Evolutionary conservation across 2,797 vertebrate genomes (phyloP).

Genomic region (Protosalanx chinensis): DNA sequence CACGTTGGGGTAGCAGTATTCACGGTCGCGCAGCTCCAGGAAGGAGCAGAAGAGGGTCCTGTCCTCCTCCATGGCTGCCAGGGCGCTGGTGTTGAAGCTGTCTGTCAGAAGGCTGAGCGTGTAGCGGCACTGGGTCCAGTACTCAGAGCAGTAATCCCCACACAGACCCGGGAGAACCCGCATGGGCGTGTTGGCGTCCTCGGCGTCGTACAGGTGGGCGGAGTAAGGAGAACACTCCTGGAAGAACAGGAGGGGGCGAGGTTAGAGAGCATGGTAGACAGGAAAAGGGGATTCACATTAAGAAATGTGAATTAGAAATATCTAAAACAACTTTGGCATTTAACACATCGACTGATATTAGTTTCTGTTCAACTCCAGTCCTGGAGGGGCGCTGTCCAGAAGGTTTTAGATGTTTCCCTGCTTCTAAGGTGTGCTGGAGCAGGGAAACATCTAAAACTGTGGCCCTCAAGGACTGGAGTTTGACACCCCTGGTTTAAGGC

Average conservation of each 20-base stretch:
- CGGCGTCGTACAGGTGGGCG: conserved; percentile 80
- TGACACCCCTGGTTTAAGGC: no score
- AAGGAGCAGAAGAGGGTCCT: conserved; percentile 67
- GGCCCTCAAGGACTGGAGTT: no score
- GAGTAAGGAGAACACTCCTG: conserved; percentile 76
- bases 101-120: conserved; percentile 74
- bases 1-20: conserved; percentile 82
- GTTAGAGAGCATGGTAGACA: no score
- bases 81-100: conserved; percentile 49
- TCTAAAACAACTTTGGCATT: no score
- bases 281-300: not conserved
- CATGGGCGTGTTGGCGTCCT: conserved; percentile 79
- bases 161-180: conserved; percentile 77
- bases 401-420: no score
- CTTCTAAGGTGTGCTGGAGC: no score
- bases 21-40: conserved; percentile 76
- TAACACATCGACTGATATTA: no score
- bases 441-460: no score
- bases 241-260: not conserved
- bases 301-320: no score
- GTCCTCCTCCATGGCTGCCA: conserved; percentile 64
- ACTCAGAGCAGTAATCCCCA: conserved; percentile 70
- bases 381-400: no score
- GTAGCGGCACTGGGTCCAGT: conserved; percentile 77
- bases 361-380: no score